Evolutionary conservation across 2,797 vertebrate genomes (phyloP).

Genomic region (Phataginus tricuspis): DNA sequence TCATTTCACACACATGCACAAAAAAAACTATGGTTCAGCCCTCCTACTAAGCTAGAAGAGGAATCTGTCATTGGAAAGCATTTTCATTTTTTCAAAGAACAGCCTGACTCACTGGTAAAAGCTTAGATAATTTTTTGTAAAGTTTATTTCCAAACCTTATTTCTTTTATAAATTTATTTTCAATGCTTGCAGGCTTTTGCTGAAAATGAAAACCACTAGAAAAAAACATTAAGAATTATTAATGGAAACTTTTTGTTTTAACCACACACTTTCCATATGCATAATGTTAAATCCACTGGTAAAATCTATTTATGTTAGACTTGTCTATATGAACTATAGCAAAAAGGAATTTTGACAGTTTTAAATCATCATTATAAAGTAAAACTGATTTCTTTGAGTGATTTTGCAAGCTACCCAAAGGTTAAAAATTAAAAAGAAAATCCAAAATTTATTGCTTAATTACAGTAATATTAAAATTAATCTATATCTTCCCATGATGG

Average conservation of each 20-base stretch:
- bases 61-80: constrained; percentile 50
- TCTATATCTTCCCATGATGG: neutral
- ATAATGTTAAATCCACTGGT: neutral
- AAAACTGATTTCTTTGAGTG: neutral
- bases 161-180: neutral
- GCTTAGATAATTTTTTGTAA: neutral
- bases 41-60: neutral
- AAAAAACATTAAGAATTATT: neutral
- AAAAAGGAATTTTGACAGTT: neutral
- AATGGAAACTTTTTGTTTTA: neutral
- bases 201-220: neutral
- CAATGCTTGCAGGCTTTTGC: neutral
- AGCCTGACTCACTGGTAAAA: neutral
- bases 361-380: neutral
- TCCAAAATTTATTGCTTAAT: neutral
- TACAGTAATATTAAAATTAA: neutral
- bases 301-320: neutral
- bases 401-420: neutral
- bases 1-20: neutral
- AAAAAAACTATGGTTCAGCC: neutral
- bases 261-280: neutral
- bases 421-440: neutral
- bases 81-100: constrained; percentile 50
- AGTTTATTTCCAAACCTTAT: neutral
- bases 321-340: neutral